A percentile compares a stretch with the other conserved stretches of the same genome.
Conservation (phyloP, 2,888 invertebrate genomes). For the Gerris lacustris region DNA sequence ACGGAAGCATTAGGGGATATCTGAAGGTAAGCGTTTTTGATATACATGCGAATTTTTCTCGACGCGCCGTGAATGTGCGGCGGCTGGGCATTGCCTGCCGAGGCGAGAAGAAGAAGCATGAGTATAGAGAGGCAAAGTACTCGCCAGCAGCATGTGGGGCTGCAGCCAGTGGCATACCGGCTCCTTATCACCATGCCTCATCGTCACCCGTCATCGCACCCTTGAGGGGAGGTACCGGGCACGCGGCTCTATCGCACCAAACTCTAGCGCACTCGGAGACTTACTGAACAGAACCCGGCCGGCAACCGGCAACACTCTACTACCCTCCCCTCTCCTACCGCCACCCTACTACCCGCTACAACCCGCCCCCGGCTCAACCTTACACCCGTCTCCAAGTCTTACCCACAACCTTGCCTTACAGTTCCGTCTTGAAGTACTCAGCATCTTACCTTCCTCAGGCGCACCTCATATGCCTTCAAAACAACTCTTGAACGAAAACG, state of each 20-base stretch:
- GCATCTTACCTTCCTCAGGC: too few species aligned
- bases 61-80: conserved; percentile 3
- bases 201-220: background rate
- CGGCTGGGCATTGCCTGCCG: conserved; percentile 1
- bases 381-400: background rate
- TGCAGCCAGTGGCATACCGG: conserved; percentile 7
- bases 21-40: background rate
- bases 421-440: too few species aligned
- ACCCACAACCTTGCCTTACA: too few species aligned
- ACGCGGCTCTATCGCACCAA: background rate
- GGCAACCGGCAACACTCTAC: background rate
- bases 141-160: conserved; percentile 5
- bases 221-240: background rate
- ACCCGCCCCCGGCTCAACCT: background rate
- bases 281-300: background rate
- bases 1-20: conserved; percentile 1
- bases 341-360: background rate
- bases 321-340: background rate
- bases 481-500: too few species aligned
- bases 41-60: conserved; percentile 2
- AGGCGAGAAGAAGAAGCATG: background rate
- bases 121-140: background rate
- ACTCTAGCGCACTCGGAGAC: background rate
- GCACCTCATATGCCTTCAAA: too few species aligned
- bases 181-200: conserved; percentile 4